Evolutionary conservation across 2,888 invertebrate genomes (phyloP).

Genomic region (Callosobruchus maculatus): DNA sequence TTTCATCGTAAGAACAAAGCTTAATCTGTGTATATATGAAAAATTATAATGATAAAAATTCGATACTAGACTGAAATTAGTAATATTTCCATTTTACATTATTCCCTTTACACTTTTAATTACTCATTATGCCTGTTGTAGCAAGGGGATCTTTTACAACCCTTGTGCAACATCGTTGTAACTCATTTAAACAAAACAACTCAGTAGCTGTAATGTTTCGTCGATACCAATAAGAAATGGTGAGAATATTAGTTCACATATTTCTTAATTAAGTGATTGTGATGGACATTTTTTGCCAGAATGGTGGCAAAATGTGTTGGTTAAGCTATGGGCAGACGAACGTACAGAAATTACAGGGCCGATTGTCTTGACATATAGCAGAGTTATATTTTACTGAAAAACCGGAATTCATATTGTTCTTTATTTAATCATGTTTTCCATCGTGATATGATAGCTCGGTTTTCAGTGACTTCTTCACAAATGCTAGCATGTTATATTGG

Average conservation of each 20-base stretch:
- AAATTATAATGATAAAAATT: background rate
- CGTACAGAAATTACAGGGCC: background rate
- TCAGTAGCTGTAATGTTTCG: background rate
- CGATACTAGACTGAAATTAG: background rate
- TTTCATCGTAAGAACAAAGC: background rate
- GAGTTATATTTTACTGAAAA: too few species aligned
- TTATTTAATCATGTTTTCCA: too few species aligned
- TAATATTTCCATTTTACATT: background rate
- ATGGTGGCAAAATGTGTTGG: background rate
- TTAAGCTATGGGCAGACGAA: background rate
- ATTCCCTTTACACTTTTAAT: background rate
- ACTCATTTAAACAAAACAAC: background rate
- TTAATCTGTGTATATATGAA: background rate
- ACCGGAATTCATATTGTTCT: too few species aligned
- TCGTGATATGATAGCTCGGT: too few species aligned
- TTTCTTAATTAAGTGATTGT: background rate
- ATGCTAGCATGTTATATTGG: too few species aligned
- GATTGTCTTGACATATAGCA: too few species aligned
- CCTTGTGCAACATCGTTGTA: background rate
- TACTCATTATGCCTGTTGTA: background rate
- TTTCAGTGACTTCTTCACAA: too few species aligned
- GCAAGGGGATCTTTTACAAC: background rate
- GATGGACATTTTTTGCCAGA: background rate
- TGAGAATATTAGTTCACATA: background rate
- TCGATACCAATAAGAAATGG: background rate